These are phyloP conservation scores for Agriopis leucophaearia DNA, from an alignment of 2,888 invertebrate genomes.

Conservation along the genomic window DNA sequence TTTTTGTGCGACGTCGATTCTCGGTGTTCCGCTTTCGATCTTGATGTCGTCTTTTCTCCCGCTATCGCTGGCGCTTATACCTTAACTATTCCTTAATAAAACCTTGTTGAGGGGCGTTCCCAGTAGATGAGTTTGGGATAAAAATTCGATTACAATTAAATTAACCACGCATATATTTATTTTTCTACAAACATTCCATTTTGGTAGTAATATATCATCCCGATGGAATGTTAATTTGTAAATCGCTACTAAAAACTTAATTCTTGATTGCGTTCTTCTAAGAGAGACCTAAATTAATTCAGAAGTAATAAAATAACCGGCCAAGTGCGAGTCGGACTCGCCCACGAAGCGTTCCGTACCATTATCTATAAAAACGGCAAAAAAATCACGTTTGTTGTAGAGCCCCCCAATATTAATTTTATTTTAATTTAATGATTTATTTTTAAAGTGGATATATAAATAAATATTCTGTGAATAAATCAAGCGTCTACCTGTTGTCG, in stretches of 20 bases:
- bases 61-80: conserved; percentile 50
- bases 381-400: no score
- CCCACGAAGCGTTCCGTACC: no score
- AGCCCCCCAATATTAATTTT: no score
- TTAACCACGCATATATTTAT: conserved; percentile 80
- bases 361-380: no score
- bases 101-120: conserved; percentile 72
- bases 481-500: no score
- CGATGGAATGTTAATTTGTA: conserved; percentile 74
- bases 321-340: no score
- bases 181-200: conserved; percentile 66
- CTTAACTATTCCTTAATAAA: conserved; percentile 56
- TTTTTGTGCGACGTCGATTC: background rate
- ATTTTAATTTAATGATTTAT: no score
- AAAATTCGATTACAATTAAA: conserved; percentile 86
- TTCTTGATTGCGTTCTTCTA: conserved; percentile 4
- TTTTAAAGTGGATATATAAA: no score
- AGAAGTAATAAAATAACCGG: no score
- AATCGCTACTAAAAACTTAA: conserved; percentile 29
- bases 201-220: conserved; percentile 56
- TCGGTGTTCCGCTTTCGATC: background rate
- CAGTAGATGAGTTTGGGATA: conserved; percentile 78
- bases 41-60: background rate
- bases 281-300: no score
- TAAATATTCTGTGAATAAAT: no score